Percentiles rank a stretch among this genome's conserved stretches.
Conservation (phyloP, 2,113 vertebrate species). For the Anoplopoma fimbria region DNA sequence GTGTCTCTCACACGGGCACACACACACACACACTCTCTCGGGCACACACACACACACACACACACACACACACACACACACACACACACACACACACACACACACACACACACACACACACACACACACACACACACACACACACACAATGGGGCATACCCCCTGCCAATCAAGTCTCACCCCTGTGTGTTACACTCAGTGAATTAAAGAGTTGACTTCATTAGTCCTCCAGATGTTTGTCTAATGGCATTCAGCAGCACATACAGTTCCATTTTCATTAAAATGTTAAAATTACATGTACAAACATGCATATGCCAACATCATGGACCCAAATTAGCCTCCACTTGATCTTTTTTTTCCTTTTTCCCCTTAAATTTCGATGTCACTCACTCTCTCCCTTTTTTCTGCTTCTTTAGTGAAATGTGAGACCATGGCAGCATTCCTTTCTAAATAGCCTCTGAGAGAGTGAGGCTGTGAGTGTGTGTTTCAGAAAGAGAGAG, state of each 20-base stretch:
- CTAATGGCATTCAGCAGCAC: slow-evolving; percentile 23
- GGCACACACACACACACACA: slow-evolving; percentile 7
- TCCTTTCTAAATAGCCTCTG: slow-evolving; percentile 63
- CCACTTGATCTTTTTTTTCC: slow-evolving; percentile 16
- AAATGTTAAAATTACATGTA: slow-evolving; percentile 17
- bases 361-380: slow-evolving; percentile 24
- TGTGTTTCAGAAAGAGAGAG: slow-evolving; percentile 16
- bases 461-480: slow-evolving; percentile 9
- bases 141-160: neutral
- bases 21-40: neutral
- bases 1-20: slow-evolving; percentile 15
- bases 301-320: neutral
- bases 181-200: no score
- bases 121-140: slow-evolving; percentile 17
- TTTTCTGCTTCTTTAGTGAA: slow-evolving; percentile 73
- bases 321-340: slow-evolving; percentile 22
- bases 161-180: slow-evolving; percentile 42
- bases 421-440: slow-evolving; percentile 69
- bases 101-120: slow-evolving; percentile 24
- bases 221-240: slow-evolving; percentile 49
- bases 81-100: neutral
- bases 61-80: slow-evolving; percentile 26
- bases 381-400: slow-evolving; percentile 31
- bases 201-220: no score
- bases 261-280: slow-evolving; percentile 30